phyloP scores from a whole-genome alignment of 2,113 vertebrate species.

The Balaenoptera acutorostrata region DNA sequence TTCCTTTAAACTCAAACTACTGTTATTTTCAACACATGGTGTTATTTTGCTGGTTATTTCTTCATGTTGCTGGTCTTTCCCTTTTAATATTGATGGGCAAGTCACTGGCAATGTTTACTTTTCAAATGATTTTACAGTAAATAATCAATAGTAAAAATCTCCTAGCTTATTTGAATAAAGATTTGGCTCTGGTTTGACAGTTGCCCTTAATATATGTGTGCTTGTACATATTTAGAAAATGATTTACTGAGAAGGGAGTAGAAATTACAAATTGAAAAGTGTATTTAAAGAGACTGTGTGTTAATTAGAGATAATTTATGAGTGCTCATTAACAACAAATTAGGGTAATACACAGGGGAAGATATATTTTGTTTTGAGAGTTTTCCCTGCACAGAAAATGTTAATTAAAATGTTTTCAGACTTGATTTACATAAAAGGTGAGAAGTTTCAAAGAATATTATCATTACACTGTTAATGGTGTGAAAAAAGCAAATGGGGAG shows the following conservation, averaged over 20 bases:
- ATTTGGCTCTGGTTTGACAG: slow-evolving; percentile 33
- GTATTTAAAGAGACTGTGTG: slow-evolving; percentile 59
- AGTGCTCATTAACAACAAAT: slow-evolving; percentile 74
- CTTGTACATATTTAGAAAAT: slow-evolving; percentile 53
- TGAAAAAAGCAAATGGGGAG: slow-evolving; percentile 40
- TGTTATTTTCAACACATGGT: slow-evolving; percentile 14
- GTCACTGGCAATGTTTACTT: not conserved
- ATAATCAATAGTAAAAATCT: not conserved
- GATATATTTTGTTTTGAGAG: slow-evolving; percentile 66
- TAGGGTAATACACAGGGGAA: slow-evolving; percentile 68
- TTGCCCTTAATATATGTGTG: slow-evolving; percentile 1
- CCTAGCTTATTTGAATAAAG: not conserved
- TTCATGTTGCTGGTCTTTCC: not conserved
- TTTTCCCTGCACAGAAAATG: slow-evolving; percentile 59
- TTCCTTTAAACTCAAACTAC: slow-evolving; percentile 24
- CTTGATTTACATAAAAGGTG: slow-evolving; percentile 60
- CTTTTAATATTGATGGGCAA: not conserved
- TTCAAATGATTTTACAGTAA: not conserved
- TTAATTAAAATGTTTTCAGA: slow-evolving; percentile 65
- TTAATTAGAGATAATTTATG: slow-evolving; percentile 77
- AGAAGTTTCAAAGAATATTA: slow-evolving; percentile 60
- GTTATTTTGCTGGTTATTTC: not conserved
- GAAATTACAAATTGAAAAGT: slow-evolving; percentile 67
- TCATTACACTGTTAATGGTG: slow-evolving; percentile 61
- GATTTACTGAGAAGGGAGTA: slow-evolving; percentile 28